Evolutionary conservation across 2,888 invertebrate species (phyloP).

Genomic region (Phragmatobia fuliginosa): DNA sequence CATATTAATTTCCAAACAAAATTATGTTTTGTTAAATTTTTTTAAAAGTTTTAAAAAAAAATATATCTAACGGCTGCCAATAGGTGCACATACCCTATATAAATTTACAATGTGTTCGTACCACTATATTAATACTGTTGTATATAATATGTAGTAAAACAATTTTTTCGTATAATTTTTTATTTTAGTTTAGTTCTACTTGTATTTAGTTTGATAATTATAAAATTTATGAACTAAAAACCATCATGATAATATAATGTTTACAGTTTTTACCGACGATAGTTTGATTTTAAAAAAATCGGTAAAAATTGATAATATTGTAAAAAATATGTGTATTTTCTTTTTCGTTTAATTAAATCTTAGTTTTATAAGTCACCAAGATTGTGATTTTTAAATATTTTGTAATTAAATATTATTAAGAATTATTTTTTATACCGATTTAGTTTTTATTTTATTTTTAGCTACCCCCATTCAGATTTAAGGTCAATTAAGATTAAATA

Average conservation of each 20-base stretch:
- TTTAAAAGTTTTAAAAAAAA: no score
- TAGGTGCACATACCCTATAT: constrained; percentile 26
- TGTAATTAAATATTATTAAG: constrained; percentile 62
- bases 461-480: constrained; percentile 31
- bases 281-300: not conserved
- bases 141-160: constrained; percentile 55
- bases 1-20: no score
- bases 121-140: constrained; percentile 67
- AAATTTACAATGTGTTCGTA: constrained; percentile 65
- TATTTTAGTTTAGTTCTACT: constrained; percentile 28
- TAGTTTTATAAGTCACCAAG: constrained; percentile 72
- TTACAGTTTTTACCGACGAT: constrained; percentile 13
- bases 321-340: constrained; percentile 34
- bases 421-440: constrained; percentile 81
- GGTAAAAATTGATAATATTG: constrained; percentile 21
- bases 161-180: constrained; percentile 35
- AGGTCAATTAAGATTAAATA: constrained; percentile 54
- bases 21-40: no score
- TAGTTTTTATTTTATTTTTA: constrained; percentile 55
- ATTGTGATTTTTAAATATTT: constrained; percentile 80
- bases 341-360: constrained; percentile 52
- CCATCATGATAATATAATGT: constrained; percentile 3
- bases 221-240: constrained; percentile 24
- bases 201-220: constrained; percentile 31
- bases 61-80: not conserved